These are phyloP conservation scores for Punctoribates punctum DNA, from an alignment of 2,888 invertebrate genomes.

Conservation along the genomic window DNA sequence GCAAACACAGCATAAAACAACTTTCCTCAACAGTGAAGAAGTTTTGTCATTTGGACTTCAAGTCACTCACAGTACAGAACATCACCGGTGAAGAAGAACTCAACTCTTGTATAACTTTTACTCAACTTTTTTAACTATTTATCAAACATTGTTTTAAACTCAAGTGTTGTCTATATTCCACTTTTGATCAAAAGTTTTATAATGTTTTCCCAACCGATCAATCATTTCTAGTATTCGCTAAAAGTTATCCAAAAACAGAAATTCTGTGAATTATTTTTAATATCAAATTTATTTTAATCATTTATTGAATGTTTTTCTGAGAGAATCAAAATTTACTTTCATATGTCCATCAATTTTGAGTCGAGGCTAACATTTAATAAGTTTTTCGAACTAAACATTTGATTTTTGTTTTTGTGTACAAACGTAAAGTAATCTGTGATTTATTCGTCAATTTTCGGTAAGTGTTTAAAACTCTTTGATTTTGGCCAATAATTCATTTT, in stretches of 20 bases:
- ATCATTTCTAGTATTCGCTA: slow-evolving; percentile 1
- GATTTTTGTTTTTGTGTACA: slow-evolving; percentile 10
- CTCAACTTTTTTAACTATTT: neutral
- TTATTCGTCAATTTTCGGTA: neutral
- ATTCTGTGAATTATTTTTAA: neutral
- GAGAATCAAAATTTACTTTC: neutral
- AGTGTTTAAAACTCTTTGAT: neutral
- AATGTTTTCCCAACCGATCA: neutral
- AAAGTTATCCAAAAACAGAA: neutral
- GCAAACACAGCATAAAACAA: slow-evolving; percentile 7
- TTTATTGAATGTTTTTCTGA: neutral
- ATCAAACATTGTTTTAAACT: slow-evolving; percentile 2
- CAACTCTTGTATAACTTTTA: neutral
- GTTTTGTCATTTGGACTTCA: neutral
- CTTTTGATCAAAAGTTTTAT: neutral
- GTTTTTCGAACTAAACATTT: neutral
- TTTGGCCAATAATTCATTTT: neutral
- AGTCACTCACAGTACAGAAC: neutral
- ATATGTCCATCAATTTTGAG: slow-evolving; percentile 15
- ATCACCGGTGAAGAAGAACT: slow-evolving; percentile 26
- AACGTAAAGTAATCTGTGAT: slow-evolving; percentile 19
- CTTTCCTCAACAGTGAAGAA: slow-evolving; percentile 8
- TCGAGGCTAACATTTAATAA: neutral
- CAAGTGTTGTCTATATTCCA: neutral
- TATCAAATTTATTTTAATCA: slow-evolving; percentile 3